These are phyloP conservation scores for Lampris incognitus DNA, from an alignment of 2,113 vertebrate species.

Conservation along the genomic window DNA sequence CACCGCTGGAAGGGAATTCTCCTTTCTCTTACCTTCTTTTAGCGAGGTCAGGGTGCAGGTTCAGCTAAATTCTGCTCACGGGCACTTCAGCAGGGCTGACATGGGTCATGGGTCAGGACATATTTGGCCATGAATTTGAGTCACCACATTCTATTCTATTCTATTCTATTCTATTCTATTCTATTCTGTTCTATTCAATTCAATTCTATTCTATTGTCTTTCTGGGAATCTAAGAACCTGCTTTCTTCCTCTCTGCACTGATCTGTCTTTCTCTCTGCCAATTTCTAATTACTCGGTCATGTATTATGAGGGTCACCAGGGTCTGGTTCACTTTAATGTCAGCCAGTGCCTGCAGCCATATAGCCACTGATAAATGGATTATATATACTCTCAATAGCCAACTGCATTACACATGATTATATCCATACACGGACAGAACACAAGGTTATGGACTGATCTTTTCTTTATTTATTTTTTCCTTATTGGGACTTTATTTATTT, in stretches of 20 bases:
- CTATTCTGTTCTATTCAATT: neutral
- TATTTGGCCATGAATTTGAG: neutral
- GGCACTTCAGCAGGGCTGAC: neutral
- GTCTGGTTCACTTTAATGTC: constrained; percentile 42
- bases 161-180: constrained; percentile 7
- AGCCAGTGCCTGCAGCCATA: constrained; percentile 42
- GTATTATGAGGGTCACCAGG: constrained; percentile 39
- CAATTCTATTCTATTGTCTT: neutral
- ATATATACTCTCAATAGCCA: constrained; percentile 27
- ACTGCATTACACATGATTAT: constrained; percentile 41
- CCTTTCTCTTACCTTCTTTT: neutral
- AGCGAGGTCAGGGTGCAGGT: constrained; percentile 21
- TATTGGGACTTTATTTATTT: neutral
- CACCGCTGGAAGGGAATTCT: neutral
- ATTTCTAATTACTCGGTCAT: constrained; percentile 50
- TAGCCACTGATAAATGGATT: constrained; percentile 33
- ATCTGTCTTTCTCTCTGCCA: constrained; percentile 17
- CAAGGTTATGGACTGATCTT: constrained; percentile 26
- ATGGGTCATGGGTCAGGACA: neutral
- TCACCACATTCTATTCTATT: neutral
- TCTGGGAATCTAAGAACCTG: neutral
- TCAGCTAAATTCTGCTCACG: constrained; percentile 2
- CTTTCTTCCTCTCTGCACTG: constrained; percentile 21
- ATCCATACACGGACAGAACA: neutral
- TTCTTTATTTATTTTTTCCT: neutral